Conservation (phyloP, 2,888 invertebrate species). For the Cylloceria caligata region DNA sequence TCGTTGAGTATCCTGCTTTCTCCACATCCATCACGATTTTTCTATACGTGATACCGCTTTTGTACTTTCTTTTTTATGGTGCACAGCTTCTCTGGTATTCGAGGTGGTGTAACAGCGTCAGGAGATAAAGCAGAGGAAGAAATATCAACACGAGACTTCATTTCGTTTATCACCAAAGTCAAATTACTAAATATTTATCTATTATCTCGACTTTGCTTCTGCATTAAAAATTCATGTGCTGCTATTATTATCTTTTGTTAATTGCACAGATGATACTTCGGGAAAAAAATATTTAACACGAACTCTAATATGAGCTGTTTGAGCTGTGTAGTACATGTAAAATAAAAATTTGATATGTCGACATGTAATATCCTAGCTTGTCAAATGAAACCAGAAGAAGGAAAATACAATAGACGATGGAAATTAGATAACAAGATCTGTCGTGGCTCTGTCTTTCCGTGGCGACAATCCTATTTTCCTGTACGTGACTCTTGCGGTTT, state of each 20-base stretch:
- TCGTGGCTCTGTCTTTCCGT: not conserved
- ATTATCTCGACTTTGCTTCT: no score
- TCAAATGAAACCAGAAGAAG: not conserved
- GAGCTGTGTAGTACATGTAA: not conserved
- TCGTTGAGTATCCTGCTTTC: not conserved
- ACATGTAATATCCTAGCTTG: not conserved
- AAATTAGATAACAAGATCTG: constrained; percentile 10
- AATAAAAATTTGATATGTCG: not conserved
- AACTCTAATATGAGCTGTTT: not conserved
- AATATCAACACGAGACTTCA: not conserved
- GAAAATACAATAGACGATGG: constrained; percentile 4
- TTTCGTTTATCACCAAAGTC: not conserved
- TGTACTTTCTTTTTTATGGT: not conserved
- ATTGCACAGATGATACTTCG: no score
- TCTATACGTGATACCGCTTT: not conserved
- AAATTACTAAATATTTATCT: not conserved
- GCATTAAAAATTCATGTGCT: no score
- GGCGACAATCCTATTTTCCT: constrained; percentile 21
- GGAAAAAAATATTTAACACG: no score
- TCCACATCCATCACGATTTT: not conserved
- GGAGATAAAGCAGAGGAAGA: not conserved
- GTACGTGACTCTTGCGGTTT: constrained; percentile 17
- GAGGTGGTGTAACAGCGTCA: not conserved
- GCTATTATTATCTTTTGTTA: no score
- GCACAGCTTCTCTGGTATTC: not conserved